Evolutionary conservation across 2,797 vertebrate genomes (phyloP), one percentile per base, ranked within the genome.

Genomic region (Leptoclinus maculatus): DNA sequence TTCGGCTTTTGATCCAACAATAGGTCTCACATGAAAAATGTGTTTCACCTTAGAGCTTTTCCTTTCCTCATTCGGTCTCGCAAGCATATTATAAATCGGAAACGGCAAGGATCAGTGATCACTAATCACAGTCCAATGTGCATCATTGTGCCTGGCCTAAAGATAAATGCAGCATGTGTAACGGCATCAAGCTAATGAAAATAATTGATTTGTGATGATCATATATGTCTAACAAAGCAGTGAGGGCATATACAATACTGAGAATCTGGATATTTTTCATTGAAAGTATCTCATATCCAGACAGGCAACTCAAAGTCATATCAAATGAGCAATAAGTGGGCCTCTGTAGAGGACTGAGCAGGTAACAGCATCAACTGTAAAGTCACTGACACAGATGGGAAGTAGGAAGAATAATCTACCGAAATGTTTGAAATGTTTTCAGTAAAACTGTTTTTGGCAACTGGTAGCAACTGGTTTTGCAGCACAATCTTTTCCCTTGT

Each of bases 111-210:
- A 84, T 85, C 58, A 80, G 56, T 39, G 45, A 66, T 66, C 71
- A 64, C 36, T 76, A 80, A 78, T 70, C 59, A 80, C 0, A 74
- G 69, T 53, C 38, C 51, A 83, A 74, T 17, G 21, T 71, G 68
- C 63, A 82, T 77, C 72, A 47, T 13, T 77, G 29, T 17, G 23
- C 60, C 65, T 71, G 67, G 69, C 68, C 72, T 57, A 36, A 76
- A 36, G 59, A 69, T 65, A 80, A 84, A 76, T 81, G 71, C 32
- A 39, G 75, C 58, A 74, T 47, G 54, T 68, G 58, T 69, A 80
- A 79, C 79, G 29, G 23, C 45, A 83, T 77, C 45, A 76, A 57
- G 67, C 49, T 79, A 74, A 80, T 87, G 75, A 74, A 86, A 87
- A 76, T 74, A 71, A 80, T 72, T 76, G 12, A 79, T 72, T 76